phyloP scores from a whole-genome alignment of 1,140 invertebrate genomes.

The Panulirus ornatus region DNA sequence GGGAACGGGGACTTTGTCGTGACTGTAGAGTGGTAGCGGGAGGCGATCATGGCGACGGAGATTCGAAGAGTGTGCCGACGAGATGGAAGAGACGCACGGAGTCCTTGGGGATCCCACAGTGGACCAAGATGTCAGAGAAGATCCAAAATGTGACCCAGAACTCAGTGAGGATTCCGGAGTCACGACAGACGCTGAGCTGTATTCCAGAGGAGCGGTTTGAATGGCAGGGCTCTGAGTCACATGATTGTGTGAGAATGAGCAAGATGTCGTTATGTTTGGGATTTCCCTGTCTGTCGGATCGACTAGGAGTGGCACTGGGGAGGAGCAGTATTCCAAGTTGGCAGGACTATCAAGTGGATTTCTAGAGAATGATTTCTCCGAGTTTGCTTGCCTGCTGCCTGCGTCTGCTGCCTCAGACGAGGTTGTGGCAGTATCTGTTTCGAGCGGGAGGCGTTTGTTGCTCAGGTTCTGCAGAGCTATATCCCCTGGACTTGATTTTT shows the following conservation, averaged over 20 bases:
- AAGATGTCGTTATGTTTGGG: neutral
- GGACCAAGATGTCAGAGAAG: slow-evolving; percentile 32
- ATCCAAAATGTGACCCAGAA: slow-evolving; percentile 42
- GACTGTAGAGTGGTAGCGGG: slow-evolving; percentile 33
- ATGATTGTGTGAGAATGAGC: neutral
- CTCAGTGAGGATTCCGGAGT: slow-evolving; percentile 55
- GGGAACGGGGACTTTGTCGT: slow-evolving; percentile 45
- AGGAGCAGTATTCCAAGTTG: slow-evolving; percentile 46
- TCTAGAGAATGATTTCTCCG: neutral
- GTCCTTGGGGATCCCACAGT: slow-evolving; percentile 22
- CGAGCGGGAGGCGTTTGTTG: neutral
- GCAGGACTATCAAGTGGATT: neutral
- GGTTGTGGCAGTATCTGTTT: neutral
- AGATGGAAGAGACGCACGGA: slow-evolving; percentile 34
- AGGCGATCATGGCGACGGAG: slow-evolving; percentile 7
- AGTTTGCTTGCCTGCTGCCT: neutral
- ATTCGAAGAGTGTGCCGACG: neutral
- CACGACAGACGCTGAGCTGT: slow-evolving; percentile 18
- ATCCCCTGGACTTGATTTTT: neutral
- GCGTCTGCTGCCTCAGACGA: neutral
- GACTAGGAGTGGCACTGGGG: slow-evolving; percentile 27
- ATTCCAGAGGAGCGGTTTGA: neutral
- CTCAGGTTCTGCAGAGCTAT: neutral
- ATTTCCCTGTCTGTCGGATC: slow-evolving; percentile 1
- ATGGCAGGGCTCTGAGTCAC: neutral